These are phyloP conservation scores for Peribatodes rhomboidaria DNA, from an alignment of 2,888 invertebrate species.

Conservation along the genomic window DNA sequence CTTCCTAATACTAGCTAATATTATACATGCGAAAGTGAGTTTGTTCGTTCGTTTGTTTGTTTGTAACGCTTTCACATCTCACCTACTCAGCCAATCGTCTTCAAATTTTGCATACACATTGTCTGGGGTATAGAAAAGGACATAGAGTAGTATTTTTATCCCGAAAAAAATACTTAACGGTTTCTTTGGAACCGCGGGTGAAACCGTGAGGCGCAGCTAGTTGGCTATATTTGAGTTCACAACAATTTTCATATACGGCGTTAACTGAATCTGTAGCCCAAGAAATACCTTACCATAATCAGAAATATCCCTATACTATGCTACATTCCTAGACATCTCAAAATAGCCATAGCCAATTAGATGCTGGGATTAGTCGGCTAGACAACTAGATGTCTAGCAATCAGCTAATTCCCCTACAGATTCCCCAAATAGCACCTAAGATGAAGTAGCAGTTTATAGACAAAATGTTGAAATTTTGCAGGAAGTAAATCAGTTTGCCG, in stretches of 20 bases:
- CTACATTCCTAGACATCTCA: neutral
- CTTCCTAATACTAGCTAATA: too few relatives aligned
- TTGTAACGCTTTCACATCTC: too few relatives aligned
- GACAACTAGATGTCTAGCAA: constrained; percentile 10
- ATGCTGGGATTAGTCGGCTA: neutral
- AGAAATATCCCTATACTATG: neutral
- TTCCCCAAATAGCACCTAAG: constrained; percentile 5
- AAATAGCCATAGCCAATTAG: constrained; percentile 1
- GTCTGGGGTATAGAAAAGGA: too few relatives aligned
- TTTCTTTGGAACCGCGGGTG: too few relatives aligned
- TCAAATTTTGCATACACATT: too few relatives aligned
- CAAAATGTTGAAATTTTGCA: constrained; percentile 16
- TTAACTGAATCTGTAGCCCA: neutral
- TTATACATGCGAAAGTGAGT: too few relatives aligned
- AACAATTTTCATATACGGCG: neutral
- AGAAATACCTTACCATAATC: neutral
- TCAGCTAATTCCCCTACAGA: constrained; percentile 11
- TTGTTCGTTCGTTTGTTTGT: too few relatives aligned
- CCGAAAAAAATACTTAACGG: too few relatives aligned
- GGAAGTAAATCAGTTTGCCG: constrained; percentile 26
- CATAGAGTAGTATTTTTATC: too few relatives aligned
- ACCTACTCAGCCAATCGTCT: too few relatives aligned
- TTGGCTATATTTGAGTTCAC: too few relatives aligned
- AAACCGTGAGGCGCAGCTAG: too few relatives aligned
- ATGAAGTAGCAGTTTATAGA: constrained; percentile 12